Evolutionary conservation across 2,888 invertebrate species (phyloP).

Genomic region (Nomada ruficornis): DNA sequence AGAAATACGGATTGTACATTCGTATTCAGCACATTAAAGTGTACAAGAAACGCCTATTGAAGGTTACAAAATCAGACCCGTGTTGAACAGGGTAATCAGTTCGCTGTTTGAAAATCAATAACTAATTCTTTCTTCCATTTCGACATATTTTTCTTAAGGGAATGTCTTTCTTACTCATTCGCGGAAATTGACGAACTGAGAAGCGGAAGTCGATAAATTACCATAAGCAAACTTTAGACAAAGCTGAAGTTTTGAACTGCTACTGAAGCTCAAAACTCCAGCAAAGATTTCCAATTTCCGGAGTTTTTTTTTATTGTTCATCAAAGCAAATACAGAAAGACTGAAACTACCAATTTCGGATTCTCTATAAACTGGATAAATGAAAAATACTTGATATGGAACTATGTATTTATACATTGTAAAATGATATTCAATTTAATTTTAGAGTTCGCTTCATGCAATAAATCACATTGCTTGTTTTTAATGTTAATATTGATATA

Average conservation of each 20-base stretch:
- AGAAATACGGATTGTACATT: no score
- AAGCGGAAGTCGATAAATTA: slow-evolving; percentile 11
- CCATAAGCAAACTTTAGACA: slow-evolving; percentile 16
- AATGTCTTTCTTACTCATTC: neutral
- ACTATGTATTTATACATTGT: no score
- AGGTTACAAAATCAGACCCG: no score
- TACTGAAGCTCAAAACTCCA: neutral
- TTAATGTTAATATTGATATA: no score
- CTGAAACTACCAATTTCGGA: neutral
- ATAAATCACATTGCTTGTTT: no score
- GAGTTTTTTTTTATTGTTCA: neutral
- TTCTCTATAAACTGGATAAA: no score
- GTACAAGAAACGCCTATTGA: no score
- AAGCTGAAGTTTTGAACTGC: neutral
- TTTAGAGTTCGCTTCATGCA: no score
- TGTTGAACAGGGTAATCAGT: no score
- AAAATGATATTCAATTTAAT: no score
- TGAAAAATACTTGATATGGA: no score
- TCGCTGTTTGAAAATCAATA: neutral
- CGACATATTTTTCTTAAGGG: neutral
- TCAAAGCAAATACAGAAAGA: neutral
- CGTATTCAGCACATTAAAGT: no score
- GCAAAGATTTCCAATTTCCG: neutral
- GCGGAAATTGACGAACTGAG: neutral
- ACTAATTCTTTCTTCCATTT: neutral